Conservation (phyloP, 2,888 invertebrate species). For the Oxycera nigricornis region DNA sequence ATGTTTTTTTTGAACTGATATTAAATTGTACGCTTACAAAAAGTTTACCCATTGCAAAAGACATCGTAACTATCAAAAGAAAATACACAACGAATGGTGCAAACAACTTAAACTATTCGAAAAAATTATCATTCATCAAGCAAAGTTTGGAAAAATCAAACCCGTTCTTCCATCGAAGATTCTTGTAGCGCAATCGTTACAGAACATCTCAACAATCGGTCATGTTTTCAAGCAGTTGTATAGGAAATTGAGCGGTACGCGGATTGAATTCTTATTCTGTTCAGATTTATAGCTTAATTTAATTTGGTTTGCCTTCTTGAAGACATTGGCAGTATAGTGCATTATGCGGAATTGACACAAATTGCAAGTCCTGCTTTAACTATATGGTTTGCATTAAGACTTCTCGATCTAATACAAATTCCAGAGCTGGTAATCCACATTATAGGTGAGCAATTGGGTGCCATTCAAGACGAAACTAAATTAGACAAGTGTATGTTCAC, state of each 20-base stretch:
- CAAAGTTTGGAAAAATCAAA: constrained; percentile 66
- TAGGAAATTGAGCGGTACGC: constrained; percentile 40
- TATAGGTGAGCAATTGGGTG: constrained; percentile 51
- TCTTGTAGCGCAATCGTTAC: constrained; percentile 49
- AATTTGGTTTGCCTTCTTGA: background rate
- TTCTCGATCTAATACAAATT: constrained; percentile 52
- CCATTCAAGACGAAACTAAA: background rate
- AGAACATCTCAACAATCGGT: constrained; percentile 31
- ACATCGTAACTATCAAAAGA: constrained; percentile 61
- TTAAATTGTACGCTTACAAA: background rate
- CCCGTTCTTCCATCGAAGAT: constrained; percentile 67
- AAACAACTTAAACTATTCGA: constrained; percentile 68
- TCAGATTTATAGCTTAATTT: too few relatives aligned
- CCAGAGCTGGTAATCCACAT: constrained; percentile 56
- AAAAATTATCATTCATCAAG: constrained; percentile 68
- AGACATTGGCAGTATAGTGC: constrained; percentile 64
- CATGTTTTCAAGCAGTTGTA: constrained; percentile 43
- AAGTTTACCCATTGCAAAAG: constrained; percentile 67
- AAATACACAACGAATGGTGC: constrained; percentile 69
- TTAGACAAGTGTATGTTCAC: constrained; percentile 56
- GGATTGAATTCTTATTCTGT: background rate
- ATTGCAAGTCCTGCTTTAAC: constrained; percentile 72
- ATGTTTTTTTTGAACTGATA: background rate
- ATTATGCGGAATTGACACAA: constrained; percentile 71
- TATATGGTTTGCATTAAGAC: constrained; percentile 66